Evolutionary conservation across 2,797 vertebrate species (phyloP).

Genomic region (Manis javanica): DNA sequence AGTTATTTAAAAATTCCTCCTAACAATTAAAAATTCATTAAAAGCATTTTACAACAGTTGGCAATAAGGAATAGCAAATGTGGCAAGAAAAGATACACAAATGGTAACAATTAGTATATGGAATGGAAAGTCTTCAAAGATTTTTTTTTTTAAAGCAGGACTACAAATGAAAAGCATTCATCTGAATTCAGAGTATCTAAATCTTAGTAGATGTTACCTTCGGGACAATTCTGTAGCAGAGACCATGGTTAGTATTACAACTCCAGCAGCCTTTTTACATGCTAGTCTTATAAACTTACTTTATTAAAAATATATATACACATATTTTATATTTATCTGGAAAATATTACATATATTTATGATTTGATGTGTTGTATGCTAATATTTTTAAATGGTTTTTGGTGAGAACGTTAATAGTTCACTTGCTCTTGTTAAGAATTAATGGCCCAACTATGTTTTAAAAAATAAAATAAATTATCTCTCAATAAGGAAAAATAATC

Average conservation of each 20-base stretch:
- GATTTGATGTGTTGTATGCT: not conserved
- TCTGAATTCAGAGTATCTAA: constrained; percentile 21
- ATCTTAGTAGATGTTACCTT: not conserved
- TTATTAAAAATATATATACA: not conserved
- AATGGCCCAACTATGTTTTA: constrained; percentile 15
- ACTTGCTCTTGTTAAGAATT: constrained; percentile 5
- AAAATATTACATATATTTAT: not conserved
- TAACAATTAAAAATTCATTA: constrained; percentile 23
- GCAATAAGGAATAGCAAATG: too few species aligned
- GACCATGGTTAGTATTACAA: not conserved
- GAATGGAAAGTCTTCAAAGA: too few species aligned
- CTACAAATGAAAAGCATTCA: too few species aligned
- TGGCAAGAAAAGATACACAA: too few species aligned
- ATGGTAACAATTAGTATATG: too few species aligned
- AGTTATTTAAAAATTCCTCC: constrained; percentile 5
- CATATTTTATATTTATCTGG: too few species aligned
- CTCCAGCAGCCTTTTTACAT: not conserved
- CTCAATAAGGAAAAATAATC: constrained; percentile 1
- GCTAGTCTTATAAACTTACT: constrained; percentile 19
- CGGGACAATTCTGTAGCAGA: not conserved
- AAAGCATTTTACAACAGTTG: not conserved
- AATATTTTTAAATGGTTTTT: constrained; percentile 42
- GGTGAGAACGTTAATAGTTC: not conserved
- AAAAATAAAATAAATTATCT: constrained; percentile 41
- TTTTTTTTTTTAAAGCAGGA: too few species aligned